These are phyloP conservation scores for Macrotrachela quadricornifera DNA, from an alignment of 1,140 invertebrate genomes.

Conservation along the genomic window DNA sequence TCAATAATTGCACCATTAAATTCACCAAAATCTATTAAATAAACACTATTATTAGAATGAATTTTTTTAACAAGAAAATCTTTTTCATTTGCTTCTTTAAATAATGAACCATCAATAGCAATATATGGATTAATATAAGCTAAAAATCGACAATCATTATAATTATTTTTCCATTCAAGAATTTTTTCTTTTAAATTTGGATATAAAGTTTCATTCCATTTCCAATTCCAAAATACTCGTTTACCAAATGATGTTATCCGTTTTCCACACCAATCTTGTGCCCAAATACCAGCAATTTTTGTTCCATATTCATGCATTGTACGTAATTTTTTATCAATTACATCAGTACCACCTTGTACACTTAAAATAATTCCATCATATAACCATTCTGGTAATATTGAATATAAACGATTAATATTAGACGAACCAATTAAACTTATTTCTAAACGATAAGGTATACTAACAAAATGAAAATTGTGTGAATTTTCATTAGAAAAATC, in stretches of 20 bases:
- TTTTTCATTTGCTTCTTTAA: slow-evolving; percentile 13
- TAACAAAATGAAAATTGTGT: slow-evolving; percentile 15
- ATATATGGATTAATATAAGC: slow-evolving; percentile 30
- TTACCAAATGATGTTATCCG: slow-evolving; percentile 25
- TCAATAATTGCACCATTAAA: slow-evolving; percentile 26
- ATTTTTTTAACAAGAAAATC: slow-evolving; percentile 21
- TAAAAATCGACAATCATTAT: slow-evolving; percentile 18
- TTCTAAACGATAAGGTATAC: too few species aligned
- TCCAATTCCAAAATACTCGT: slow-evolving; percentile 32
- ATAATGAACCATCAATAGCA: slow-evolving; percentile 21
- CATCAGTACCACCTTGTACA: too few species aligned
- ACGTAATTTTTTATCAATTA: too few species aligned
- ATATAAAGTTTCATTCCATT: slow-evolving; percentile 23
- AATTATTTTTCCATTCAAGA: slow-evolving; percentile 11
- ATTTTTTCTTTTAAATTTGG: slow-evolving; percentile 13
- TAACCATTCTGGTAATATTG: too few species aligned
- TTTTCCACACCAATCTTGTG: slow-evolving; percentile 31
- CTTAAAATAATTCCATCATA: too few species aligned
- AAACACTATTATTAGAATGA: slow-evolving; percentile 11
- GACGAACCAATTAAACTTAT: too few species aligned
- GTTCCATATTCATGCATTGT: slow-evolving; percentile 12
- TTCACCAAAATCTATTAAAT: slow-evolving; percentile 23
- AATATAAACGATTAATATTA: too few species aligned
- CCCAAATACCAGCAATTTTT: slow-evolving; percentile 25
- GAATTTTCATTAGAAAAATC: slow-evolving; percentile 16